Evolutionary conservation across 2,113 vertebrate species (phyloP), one percentile per base, ranked within the genome.

Genomic region (Carollia perspicillata): DNA sequence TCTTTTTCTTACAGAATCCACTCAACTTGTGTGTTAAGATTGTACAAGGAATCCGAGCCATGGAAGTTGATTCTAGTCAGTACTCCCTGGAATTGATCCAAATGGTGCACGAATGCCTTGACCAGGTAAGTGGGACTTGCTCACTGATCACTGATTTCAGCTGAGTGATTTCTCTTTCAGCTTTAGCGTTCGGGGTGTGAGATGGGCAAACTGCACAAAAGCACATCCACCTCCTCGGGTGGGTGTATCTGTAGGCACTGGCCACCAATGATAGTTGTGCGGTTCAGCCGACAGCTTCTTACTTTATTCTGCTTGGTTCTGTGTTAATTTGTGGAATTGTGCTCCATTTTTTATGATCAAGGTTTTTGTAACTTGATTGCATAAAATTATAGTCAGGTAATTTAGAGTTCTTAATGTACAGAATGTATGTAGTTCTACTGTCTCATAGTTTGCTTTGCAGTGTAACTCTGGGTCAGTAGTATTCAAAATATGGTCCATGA

Each of bases 21-120:
- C 98, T 99, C 96, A 99, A 99, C 97, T 98, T 99, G 58, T 99
- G 99, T 98, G 99, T 99, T 97, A 99, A 99, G 99, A 99, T 99
- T 86, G 99, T 99, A 49, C 99, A 99, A 96, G 99, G 99, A 84
- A 99, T 99, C 98, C 99, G 99, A 23, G 99, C 99, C 58, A 99
- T 99, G 99, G 99, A 99, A 77, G 98, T 99, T 94, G 99, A 99
- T 98, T 99, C 99, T 0, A 99, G 98, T 83, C 97, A 99, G 74
- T 99, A 99, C 96, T 99, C 99, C 14, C 16, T 99, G 84, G 99
- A 98, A 14, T 80, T 99, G 96, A 99, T 99, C 96, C 98, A 99
- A 72, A 98, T 99, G 98, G 99, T 99, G 68, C 99, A 99, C 30
- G 98, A 98, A 23, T 99, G 99, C 96, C 99, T 99, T 16, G 98